phyloP scores from a whole-genome alignment of 2,113 vertebrate species.

The Jaculus jaculus region DNA sequence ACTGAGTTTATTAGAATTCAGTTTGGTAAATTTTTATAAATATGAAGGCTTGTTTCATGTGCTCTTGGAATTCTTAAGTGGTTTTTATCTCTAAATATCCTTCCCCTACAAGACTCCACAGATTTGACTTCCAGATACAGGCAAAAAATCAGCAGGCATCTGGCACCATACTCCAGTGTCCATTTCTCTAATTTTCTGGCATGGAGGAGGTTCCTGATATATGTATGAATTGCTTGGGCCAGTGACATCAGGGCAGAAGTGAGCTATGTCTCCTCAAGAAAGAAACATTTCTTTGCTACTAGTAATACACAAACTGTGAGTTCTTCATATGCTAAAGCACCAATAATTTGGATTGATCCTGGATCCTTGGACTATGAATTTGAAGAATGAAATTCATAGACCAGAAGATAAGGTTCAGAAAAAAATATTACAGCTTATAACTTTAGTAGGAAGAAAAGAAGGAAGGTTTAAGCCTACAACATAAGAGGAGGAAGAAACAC shows the following conservation, averaged over 20 bases:
- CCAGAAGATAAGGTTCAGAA: no score
- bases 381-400: no score
- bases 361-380: no score
- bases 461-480: no score
- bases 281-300: no score
- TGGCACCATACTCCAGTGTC: neutral
- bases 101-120: neutral
- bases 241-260: neutral
- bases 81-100: neutral
- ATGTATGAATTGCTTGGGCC: neutral
- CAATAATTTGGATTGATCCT: no score
- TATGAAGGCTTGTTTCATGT: neutral
- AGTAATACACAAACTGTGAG: no score
- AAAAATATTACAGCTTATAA: no score
- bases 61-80: neutral
- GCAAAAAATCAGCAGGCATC: neutral
- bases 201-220: neutral
- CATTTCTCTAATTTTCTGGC: neutral
- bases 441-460: no score
- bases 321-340: no score
- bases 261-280: neutral
- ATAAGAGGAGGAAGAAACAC: no score
- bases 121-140: neutral
- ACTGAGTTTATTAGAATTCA: neutral
- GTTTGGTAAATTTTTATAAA: neutral